Evolutionary conservation across 2,113 vertebrate species (phyloP).

Genomic region (Syngnathus floridae): DNA sequence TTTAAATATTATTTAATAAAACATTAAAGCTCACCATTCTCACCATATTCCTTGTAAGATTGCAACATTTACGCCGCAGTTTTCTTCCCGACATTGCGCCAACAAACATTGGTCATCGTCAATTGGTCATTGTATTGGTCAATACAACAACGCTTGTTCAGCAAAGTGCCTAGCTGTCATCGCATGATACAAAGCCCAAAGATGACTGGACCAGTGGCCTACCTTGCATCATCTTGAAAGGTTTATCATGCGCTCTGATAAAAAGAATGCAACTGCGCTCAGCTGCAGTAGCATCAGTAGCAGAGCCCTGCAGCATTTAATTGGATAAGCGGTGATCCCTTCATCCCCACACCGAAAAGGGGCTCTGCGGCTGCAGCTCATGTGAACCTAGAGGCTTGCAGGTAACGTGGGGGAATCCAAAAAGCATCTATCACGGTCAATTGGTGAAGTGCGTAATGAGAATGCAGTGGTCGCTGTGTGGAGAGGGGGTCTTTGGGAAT

Average conservation of each 20-base stretch:
- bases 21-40: too few species aligned
- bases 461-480: neutral
- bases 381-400: constrained; percentile 27
- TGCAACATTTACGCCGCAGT: neutral
- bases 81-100: neutral
- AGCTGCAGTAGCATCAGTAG: constrained; percentile 32
- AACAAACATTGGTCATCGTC: neutral
- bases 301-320: constrained; percentile 53
- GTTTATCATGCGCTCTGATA: neutral
- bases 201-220: constrained; percentile 6
- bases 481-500: neutral
- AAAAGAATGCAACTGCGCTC: too few species aligned
- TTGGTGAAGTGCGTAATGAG: neutral
- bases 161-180: constrained; percentile 15
- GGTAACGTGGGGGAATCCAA: neutral
- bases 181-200: constrained; percentile 27
- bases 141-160: neutral
- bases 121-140: neutral
- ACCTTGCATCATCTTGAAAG: constrained; percentile 4
- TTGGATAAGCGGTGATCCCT: constrained; percentile 66
- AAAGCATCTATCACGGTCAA: constrained; percentile 23
- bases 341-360: constrained; percentile 57
- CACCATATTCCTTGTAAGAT: too few species aligned
- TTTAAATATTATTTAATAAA: too few species aligned
- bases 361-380: constrained; percentile 41